Conservation (phyloP, 1,140 invertebrate species). For the Charaxes varanes region DNA sequence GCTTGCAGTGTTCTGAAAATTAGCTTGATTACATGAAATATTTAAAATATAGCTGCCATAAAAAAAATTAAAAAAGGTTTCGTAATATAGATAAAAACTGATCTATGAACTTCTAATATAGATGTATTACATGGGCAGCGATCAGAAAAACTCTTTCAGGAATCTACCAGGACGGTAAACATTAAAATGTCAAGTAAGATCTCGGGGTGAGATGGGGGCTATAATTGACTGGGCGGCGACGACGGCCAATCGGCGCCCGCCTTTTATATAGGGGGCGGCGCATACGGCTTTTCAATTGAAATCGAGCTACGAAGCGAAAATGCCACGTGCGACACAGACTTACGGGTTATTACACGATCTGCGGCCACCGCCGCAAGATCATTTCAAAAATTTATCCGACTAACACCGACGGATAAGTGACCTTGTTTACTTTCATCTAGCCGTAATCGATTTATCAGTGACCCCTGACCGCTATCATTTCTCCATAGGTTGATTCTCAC, state of each 20-base stretch:
- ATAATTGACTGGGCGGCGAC: constrained; percentile 61
- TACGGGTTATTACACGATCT: constrained; percentile 39
- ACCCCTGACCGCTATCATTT: constrained; percentile 2
- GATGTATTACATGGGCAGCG: constrained; percentile 1
- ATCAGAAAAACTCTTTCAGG: constrained; percentile 9
- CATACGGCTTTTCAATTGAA: constrained; percentile 43
- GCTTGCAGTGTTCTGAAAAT: too few relatives aligned
- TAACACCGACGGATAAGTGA: constrained; percentile 26
- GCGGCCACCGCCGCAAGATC: constrained; percentile 26
- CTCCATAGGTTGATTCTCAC: too few relatives aligned
- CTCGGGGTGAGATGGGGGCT: constrained; percentile 41
- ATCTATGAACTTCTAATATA: too few relatives aligned
- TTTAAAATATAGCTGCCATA: too few relatives aligned
- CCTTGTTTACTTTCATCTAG: constrained; percentile 26
- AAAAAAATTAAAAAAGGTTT: too few relatives aligned
- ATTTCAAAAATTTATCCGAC: constrained; percentile 25
- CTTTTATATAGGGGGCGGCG: constrained; percentile 45
- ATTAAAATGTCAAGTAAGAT: constrained; percentile 68
- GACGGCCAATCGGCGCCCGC: constrained; percentile 45
- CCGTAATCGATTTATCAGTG: constrained; percentile 19
- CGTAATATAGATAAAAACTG: too few relatives aligned
- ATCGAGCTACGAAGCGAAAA: constrained; percentile 62
- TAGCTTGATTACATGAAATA: too few relatives aligned
- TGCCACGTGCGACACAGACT: constrained; percentile 48
- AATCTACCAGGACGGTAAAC: constrained; percentile 44